phyloP scores from a whole-genome alignment of 2,888 invertebrate genomes.

The Nymphalis urticae region DNA sequence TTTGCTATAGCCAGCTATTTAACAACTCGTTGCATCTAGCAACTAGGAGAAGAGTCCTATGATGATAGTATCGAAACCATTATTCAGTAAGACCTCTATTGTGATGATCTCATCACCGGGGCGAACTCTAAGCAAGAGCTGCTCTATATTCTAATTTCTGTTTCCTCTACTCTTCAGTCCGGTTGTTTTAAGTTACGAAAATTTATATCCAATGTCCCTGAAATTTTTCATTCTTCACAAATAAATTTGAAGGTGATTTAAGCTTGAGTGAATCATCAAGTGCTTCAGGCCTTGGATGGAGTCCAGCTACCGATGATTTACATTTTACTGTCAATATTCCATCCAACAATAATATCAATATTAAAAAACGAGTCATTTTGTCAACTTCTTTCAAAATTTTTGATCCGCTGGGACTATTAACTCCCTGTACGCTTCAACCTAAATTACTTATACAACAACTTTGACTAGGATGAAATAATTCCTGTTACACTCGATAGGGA shows the following conservation, averaged over 20 bases:
- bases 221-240: conserved; percentile 6
- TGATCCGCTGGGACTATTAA: not conserved
- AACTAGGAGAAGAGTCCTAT: conserved; percentile 7
- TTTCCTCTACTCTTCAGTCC: conserved; percentile 3
- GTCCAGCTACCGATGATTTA: no score
- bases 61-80: conserved; percentile 22
- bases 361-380: not conserved
- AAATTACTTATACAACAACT: conserved; percentile 2
- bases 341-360: not conserved
- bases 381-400: conserved; percentile 4
- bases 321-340: not conserved
- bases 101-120: conserved; percentile 9
- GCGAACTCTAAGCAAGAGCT: not conserved
- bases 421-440: not conserved
- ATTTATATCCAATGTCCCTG: conserved; percentile 21
- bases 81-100: conserved; percentile 8
- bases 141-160: not conserved
- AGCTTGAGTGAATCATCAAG: no score
- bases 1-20: not conserved
- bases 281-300: no score
- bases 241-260: no score
- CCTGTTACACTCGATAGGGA: no score
- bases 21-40: not conserved
- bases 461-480: not conserved
- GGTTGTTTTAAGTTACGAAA: conserved; percentile 22